These are phyloP conservation scores for Leptobrachium leishanense DNA, from an alignment of 2,113 vertebrate genomes.

Conservation along the genomic window DNA sequence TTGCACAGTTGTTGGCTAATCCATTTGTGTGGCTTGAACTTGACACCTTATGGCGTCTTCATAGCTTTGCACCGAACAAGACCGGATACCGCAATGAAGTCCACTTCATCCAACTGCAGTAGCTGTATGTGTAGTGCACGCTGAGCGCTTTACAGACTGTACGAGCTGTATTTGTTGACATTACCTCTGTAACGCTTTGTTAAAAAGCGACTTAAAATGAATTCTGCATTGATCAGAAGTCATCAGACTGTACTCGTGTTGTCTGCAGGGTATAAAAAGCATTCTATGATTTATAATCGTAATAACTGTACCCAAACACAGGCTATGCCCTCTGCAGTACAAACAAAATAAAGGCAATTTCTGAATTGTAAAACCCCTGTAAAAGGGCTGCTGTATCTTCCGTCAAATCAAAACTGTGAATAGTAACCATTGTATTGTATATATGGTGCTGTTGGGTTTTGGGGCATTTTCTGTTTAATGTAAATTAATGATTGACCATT, in stretches of 20 bases:
- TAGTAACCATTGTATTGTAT: constrained; percentile 57
- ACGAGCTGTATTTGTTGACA: no score
- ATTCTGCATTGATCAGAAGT: not conserved
- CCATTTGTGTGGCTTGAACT: no score
- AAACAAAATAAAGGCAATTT: not conserved
- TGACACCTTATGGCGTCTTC: no score
- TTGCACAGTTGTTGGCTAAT: no score
- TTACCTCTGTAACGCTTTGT: no score
- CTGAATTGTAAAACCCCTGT: not conserved
- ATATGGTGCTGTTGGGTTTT: constrained; percentile 66
- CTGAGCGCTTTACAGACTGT: no score
- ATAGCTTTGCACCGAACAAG: no score
- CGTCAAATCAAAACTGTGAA: constrained; percentile 71
- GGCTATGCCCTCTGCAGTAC: not conserved
- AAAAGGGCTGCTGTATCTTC: constrained; percentile 65
- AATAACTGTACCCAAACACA: not conserved
- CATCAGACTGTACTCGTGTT: constrained; percentile 6
- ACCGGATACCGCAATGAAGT: no score
- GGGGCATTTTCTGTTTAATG: constrained; percentile 53
- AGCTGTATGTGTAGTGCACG: no score
- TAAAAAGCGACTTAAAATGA: not conserved
- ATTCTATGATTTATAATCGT: not conserved
- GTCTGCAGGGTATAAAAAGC: not conserved
- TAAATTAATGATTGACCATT: constrained; percentile 43
- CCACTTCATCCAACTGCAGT: no score